phyloP scores from a whole-genome alignment of 2,113 vertebrate genomes.

The Calcarius ornatus region DNA sequence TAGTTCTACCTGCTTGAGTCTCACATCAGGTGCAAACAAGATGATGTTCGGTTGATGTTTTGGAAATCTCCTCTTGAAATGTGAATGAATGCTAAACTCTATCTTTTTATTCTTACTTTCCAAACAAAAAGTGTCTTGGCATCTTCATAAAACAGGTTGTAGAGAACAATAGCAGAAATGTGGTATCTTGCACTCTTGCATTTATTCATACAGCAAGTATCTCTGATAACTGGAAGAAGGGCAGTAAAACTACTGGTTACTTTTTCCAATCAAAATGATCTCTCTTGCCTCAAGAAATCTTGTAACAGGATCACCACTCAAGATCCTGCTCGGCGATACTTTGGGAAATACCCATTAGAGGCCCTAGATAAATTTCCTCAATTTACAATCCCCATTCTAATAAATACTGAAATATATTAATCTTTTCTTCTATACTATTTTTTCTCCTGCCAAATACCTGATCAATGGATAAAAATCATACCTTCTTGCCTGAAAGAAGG shows the following conservation, averaged over 20 bases:
- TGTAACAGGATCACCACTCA: neutral
- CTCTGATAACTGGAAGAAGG: neutral
- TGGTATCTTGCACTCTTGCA: neutral
- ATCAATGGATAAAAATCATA: neutral
- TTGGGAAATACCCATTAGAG: neutral
- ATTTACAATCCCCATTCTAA: neutral
- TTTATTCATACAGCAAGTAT: neutral
- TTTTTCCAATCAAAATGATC: neutral
- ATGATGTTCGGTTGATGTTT: accelerated
- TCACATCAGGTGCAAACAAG: neutral
- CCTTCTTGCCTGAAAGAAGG: neutral
- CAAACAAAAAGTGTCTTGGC: neutral
- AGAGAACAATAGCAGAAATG: neutral
- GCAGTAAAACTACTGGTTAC: neutral
- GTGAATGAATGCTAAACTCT: neutral
- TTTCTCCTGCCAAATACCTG: neutral
- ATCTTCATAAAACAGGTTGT: neutral
- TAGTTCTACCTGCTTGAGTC: neutral
- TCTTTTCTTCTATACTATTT: neutral
- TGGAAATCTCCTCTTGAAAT: neutral
- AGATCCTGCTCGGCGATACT: neutral
- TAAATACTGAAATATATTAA: neutral
- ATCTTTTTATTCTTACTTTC: neutral
- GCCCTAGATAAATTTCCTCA: neutral
- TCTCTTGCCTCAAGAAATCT: neutral